Conservation (phyloP, 2,888 invertebrate species). For the Pachymerium ferrugineum region DNA sequence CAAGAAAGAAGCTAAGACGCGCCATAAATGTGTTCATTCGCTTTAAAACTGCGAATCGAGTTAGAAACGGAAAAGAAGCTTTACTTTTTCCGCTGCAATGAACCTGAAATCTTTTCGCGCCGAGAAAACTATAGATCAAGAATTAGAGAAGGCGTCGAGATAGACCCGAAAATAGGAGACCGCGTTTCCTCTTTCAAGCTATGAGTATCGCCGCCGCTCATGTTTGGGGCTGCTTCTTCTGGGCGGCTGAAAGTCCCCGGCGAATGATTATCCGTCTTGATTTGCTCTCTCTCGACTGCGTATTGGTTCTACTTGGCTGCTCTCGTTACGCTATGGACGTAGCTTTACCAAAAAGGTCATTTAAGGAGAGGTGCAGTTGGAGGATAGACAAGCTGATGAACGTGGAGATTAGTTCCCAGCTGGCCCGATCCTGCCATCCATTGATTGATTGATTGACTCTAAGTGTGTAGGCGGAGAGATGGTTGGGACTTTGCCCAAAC, state of each 20-base stretch:
- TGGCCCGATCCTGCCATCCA: conserved; percentile 6
- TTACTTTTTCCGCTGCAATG: not conserved
- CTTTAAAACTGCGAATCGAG: not conserved
- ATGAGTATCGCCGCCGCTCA: not conserved
- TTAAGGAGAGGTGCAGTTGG: conserved; percentile 10
- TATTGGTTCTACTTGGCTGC: conserved; percentile 15
- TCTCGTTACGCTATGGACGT: not conserved
- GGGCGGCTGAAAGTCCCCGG: not conserved
- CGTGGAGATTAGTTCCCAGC: conserved; percentile 21
- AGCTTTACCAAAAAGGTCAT: conserved; percentile 6
- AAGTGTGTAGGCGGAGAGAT: not conserved
- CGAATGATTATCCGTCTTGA: conserved; percentile 21
- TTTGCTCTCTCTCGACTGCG: not conserved
- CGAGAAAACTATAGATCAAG: not conserved
- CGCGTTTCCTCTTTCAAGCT: no score
- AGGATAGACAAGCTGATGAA: conserved; percentile 9
- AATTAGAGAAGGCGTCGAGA: not conserved
- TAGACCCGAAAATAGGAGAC: not conserved
- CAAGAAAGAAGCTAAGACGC: no score
- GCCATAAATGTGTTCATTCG: not conserved
- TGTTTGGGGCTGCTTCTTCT: not conserved
- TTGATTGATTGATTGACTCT: conserved; percentile 10
- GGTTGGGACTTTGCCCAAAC: not conserved
- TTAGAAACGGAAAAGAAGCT: not conserved
- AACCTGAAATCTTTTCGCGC: not conserved